Evolutionary conservation across 2,888 invertebrate genomes (phyloP).

Genomic region (Athalia circularis): DNA sequence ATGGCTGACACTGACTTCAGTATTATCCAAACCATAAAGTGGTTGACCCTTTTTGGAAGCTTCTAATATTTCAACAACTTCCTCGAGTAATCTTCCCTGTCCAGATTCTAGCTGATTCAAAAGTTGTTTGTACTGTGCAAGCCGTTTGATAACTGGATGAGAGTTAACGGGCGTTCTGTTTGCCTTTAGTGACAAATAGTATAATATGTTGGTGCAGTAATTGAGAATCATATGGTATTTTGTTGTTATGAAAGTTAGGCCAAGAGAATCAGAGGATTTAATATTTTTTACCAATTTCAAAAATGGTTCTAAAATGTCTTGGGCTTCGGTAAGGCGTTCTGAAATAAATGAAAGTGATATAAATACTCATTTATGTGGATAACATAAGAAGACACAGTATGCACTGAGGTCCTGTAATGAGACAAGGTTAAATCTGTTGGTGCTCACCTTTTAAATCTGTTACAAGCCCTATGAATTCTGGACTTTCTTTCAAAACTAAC

Average conservation of each 20-base stretch:
- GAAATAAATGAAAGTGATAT: slow-evolving; percentile 54
- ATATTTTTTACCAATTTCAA: slow-evolving; percentile 79
- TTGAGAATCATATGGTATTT: slow-evolving; percentile 83
- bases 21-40: slow-evolving; percentile 65
- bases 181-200: slow-evolving; percentile 90
- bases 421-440: background rate
- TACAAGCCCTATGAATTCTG: slow-evolving; percentile 87
- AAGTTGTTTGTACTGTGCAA: slow-evolving; percentile 88
- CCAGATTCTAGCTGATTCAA: slow-evolving; percentile 84
- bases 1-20: slow-evolving; percentile 53
- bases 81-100: slow-evolving; percentile 81
- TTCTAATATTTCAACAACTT: slow-evolving; percentile 80
- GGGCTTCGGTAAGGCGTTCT: slow-evolving; percentile 79
- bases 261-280: slow-evolving; percentile 80
- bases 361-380: background rate
- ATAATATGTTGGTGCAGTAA: slow-evolving; percentile 90
- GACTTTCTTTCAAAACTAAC: slow-evolving; percentile 89
- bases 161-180: slow-evolving; percentile 83
- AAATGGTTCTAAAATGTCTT: slow-evolving; percentile 82
- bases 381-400: background rate
- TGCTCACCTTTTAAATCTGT: slow-evolving; percentile 85
- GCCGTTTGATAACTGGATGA: slow-evolving; percentile 92
- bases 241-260: slow-evolving; percentile 83
- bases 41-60: slow-evolving; percentile 75
- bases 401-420: slow-evolving; percentile 8